These are phyloP conservation scores for Psammodynastes pulverulentus DNA, from an alignment of 2,113 vertebrate species.

Conservation along the genomic window DNA sequence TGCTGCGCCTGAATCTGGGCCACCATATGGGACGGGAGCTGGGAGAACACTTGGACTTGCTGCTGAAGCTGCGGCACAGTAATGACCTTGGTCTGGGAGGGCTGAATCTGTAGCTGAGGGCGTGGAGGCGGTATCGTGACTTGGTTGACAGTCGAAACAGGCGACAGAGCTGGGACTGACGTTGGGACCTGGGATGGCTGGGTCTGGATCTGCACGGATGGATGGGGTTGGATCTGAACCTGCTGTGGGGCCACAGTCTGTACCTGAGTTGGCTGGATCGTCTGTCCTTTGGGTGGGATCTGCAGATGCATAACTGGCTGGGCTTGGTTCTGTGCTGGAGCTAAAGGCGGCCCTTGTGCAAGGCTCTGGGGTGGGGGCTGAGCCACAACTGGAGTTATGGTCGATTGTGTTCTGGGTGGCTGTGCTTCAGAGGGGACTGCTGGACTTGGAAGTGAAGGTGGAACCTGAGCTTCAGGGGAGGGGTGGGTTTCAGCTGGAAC, in stretches of 20 bases:
- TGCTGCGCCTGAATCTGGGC: constrained; percentile 81
- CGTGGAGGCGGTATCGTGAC: constrained; percentile 68
- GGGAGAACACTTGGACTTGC: constrained; percentile 85
- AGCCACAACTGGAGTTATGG: constrained; percentile 59
- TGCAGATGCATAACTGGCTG: constrained; percentile 61
- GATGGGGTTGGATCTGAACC: constrained; percentile 63
- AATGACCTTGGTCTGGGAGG: constrained; percentile 75
- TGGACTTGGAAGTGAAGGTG: constrained; percentile 42
- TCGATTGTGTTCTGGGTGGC: constrained; percentile 35
- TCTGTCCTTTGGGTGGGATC: constrained; percentile 67
- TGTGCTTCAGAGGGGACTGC: constrained; percentile 61
- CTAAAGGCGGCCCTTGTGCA: constrained; percentile 67
- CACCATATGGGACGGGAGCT: constrained; percentile 76
- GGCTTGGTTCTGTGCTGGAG: constrained; percentile 58
- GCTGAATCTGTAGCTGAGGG: constrained; percentile 78
- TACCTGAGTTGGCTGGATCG: constrained; percentile 70
- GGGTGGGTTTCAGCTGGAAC: constrained; percentile 61
- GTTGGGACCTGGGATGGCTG: constrained; percentile 68
- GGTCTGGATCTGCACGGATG: constrained; percentile 77
- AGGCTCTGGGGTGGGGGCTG: constrained; percentile 73
- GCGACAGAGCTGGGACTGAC: constrained; percentile 70
- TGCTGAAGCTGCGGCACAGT: constrained; percentile 86
- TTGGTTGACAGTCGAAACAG: constrained; percentile 68
- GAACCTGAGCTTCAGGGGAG: constrained; percentile 58
- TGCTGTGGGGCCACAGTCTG: constrained; percentile 67